Evolutionary conservation across 2,113 vertebrate species (phyloP).

Genomic region (Poecilia latipinna): DNA sequence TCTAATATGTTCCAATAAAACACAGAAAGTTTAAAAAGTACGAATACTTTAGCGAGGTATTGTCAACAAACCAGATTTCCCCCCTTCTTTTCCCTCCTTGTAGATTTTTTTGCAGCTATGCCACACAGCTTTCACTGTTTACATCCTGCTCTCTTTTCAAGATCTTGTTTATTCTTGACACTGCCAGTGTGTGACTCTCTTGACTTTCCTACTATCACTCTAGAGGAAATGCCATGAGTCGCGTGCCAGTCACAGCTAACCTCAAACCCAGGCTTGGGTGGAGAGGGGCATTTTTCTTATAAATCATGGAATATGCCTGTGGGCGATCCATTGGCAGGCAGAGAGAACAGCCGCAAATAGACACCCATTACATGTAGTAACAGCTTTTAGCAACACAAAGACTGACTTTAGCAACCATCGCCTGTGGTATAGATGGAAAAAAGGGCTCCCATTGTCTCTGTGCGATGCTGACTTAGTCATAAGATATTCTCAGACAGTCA

Average conservation of each 20-base stretch:
- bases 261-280: conserved; percentile 69
- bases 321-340: conserved; percentile 57
- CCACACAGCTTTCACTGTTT: conserved; percentile 58
- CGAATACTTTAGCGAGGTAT: too few species aligned
- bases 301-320: conserved; percentile 74
- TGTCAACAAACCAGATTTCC: background rate
- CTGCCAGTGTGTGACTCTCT: conserved; percentile 62
- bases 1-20: too few species aligned
- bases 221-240: conserved; percentile 72
- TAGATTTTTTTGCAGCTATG: conserved; percentile 30
- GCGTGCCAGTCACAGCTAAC: conserved; percentile 71
- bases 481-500: conserved; percentile 36
- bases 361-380: conserved; percentile 60
- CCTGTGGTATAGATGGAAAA: conserved; percentile 42
- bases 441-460: conserved; percentile 41
- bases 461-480: conserved; percentile 34
- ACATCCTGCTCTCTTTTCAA: conserved; percentile 56
- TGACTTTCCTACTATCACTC: conserved; percentile 67
- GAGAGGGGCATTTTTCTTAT: conserved; percentile 72
- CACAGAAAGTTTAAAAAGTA: too few species aligned
- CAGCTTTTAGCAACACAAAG: conserved; percentile 69
- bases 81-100: conserved; percentile 5
- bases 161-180: conserved; percentile 56
- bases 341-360: conserved; percentile 68
- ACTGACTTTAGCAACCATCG: conserved; percentile 51